Evolutionary conservation across 1,140 invertebrate genomes (phyloP), one percentile per base, ranked within the genome.

Genomic region (Asbolus verrucosus): DNA sequence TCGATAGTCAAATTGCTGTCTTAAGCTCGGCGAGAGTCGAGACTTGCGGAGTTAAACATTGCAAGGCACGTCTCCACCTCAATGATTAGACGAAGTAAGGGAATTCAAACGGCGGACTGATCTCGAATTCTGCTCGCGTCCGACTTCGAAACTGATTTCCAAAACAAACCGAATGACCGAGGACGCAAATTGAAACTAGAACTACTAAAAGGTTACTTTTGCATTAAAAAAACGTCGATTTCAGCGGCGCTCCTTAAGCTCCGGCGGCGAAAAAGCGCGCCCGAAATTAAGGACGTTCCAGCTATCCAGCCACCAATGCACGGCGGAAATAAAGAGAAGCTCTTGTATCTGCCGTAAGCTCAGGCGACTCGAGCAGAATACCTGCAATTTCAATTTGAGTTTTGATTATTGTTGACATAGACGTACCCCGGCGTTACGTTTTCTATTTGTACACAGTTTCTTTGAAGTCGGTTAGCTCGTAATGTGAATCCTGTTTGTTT

Each of bases 401-500:
- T 73, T 67, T 75, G 73, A 76, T 76, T 76, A 73, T 75, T 76
- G 72, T 76, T 76, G 70, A 75, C 75, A 73, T 73, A 75, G 65
- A 74, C 70, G 66, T 68, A 74, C 67, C 63, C 69, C 63, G 63
- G 66, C 69, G 73, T 73, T 73, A 70, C 69, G 60, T 67, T 67
- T 72, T 73, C 60, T 70, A 50, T 71, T 67, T 60, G 38, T 41
- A 61, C 31, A 68, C 61, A 24, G 61, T 39, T 63, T 39, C 61
- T 63, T 63, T 63, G 61, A 63, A 63, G 61, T 63, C 39, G 21
- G 61, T 41, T 41, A 63, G 61, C 39, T 63, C 15, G 33, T 41
- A 63, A 41, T 41, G 24, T 38, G 39, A 63, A 63, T 63, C 61
- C 16, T 63, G 61, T 63, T 63, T 63, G 33, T 36, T 62, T 62